Conservation (phyloP, 2,797 vertebrate genomes). For the Poecilia gillii region DNA sequence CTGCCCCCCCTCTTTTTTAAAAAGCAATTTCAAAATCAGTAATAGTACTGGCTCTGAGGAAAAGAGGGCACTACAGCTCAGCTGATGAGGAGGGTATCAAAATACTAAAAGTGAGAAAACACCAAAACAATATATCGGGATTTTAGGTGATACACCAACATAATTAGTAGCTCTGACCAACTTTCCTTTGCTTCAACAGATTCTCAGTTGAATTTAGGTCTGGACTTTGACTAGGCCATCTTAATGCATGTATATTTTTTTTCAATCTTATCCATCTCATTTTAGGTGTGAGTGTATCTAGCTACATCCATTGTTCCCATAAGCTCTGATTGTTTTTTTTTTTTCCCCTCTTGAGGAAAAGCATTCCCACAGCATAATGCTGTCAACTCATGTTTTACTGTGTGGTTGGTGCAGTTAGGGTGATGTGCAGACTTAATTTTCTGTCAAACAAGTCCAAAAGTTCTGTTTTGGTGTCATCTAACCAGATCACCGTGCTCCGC, state of each 20-base stretch:
- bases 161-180: neutral
- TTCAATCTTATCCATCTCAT: neutral
- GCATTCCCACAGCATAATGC: neutral
- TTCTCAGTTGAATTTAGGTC: neutral
- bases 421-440: neutral
- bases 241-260: neutral
- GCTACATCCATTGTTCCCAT: neutral
- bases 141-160: neutral
- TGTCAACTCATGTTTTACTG: neutral
- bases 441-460: neutral
- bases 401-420: neutral
- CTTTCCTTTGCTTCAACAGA: neutral
- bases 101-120: slow-evolving; percentile 17
- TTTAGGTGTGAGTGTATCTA: neutral
- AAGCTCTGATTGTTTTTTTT: neutral
- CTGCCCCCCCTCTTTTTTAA: neutral
- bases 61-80: slow-evolving; percentile 56
- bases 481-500: neutral
- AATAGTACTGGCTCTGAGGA: slow-evolving; percentile 39
- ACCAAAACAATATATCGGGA: neutral
- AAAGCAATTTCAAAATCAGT: slow-evolving; percentile 22
- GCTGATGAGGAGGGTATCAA: slow-evolving; percentile 11
- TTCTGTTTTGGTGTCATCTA: neutral
- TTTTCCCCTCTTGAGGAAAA: neutral
- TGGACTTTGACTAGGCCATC: neutral